These are phyloP conservation scores for Nerophis ophidion DNA, from an alignment of 2,113 vertebrate genomes.

Conservation along the genomic window DNA sequence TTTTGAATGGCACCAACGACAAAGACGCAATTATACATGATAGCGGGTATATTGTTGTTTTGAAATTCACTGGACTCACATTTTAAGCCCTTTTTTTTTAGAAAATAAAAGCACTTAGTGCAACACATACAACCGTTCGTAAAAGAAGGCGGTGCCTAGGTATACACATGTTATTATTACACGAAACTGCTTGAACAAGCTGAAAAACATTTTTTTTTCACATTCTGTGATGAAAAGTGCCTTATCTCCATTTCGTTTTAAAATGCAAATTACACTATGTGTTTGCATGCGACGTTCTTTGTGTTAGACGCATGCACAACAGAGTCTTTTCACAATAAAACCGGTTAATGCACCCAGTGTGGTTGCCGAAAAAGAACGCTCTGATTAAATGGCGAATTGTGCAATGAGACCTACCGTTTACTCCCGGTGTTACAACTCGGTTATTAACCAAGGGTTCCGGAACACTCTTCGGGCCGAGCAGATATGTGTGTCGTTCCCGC, in stretches of 20 bases:
- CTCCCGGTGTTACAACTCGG: background rate
- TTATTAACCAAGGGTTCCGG: background rate
- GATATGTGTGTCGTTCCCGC: background rate
- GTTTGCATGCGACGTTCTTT: slow-evolving; percentile 40
- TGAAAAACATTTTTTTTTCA: background rate
- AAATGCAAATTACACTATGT: slow-evolving; percentile 1
- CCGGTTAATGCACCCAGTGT: background rate
- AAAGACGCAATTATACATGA: too few species aligned
- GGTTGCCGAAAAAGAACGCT: background rate
- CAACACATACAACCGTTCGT: too few species aligned
- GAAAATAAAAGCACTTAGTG: too few species aligned
- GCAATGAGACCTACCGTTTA: background rate
- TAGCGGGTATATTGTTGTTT: too few species aligned
- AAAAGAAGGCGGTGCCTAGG: background rate
- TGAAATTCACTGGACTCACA: too few species aligned
- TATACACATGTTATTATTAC: background rate
- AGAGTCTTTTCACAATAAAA: slow-evolving; percentile 46
- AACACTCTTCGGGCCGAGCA: background rate
- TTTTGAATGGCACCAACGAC: too few species aligned
- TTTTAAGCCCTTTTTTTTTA: too few species aligned
- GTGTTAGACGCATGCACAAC: slow-evolving; percentile 38
- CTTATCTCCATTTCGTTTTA: background rate
- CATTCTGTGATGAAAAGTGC: background rate
- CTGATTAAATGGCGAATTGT: background rate
- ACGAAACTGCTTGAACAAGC: background rate